Conservation (phyloP, 2,113 vertebrate species). For the Ceuthmochares aereus region DNA sequence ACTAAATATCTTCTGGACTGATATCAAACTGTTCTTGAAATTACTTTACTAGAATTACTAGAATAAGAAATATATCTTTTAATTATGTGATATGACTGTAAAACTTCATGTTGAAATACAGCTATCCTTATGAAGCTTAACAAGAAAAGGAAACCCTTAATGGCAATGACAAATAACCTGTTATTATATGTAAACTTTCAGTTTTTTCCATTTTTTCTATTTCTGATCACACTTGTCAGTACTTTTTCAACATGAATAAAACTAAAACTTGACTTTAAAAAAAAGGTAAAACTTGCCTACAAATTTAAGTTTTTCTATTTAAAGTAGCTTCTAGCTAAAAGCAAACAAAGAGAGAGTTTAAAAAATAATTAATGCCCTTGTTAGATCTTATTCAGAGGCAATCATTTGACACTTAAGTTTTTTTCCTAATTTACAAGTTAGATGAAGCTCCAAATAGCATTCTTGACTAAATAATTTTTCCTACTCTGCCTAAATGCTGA, state of each 20-base stretch:
- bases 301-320: not conserved
- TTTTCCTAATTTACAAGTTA: not conserved
- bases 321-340: not conserved
- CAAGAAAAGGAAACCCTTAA: slow-evolving; percentile 1
- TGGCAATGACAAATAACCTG: not conserved
- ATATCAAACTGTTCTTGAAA: slow-evolving; percentile 51
- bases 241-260: not conserved
- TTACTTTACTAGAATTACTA: not conserved
- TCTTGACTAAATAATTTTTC: not conserved
- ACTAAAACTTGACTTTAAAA: not conserved
- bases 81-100: slow-evolving; percentile 47
- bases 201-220: not conserved
- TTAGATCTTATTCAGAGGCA: not conserved
- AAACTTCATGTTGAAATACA: slow-evolving; percentile 30
- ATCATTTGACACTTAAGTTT: not conserved
- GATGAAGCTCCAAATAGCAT: not conserved
- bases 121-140: slow-evolving; percentile 45
- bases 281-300: not conserved
- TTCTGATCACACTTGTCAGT: not conserved
- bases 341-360: not conserved
- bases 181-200: slow-evolving; percentile 25
- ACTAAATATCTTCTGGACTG: slow-evolving; percentile 34
- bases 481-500: not conserved
- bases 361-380: not conserved
- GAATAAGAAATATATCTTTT: slow-evolving; percentile 29